Percentiles rank a stretch among this genome's conserved stretches.
Conservation (phyloP, 2,888 invertebrate genomes). For the Acheta domesticus region DNA sequence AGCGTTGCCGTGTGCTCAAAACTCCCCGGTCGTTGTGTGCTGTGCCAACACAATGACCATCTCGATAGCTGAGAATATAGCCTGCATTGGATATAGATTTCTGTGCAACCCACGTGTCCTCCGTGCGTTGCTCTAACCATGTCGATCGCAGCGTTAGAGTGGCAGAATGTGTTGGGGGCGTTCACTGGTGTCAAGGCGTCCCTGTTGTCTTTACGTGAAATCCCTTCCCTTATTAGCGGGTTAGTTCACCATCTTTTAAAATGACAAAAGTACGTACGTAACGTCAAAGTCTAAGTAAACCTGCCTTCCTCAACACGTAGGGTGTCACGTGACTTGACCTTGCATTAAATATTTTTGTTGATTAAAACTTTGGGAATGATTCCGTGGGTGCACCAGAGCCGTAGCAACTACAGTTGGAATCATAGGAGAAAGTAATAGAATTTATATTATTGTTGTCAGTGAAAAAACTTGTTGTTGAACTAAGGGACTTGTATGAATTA, state of each 20-base stretch:
- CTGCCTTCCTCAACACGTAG: not conserved
- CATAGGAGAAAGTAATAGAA: conserved; percentile 28
- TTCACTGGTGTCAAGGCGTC: not conserved
- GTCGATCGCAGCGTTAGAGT: not conserved
- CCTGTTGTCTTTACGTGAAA: not conserved
- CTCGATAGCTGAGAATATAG: no score
- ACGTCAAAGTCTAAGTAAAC: not conserved
- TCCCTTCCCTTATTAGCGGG: not conserved
- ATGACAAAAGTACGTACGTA: not conserved
- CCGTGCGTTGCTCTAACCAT: not conserved
- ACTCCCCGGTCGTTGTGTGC: no score
- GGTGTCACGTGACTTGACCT: not conserved
- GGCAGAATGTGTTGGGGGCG: conserved; percentile 7
- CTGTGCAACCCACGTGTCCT: not conserved
- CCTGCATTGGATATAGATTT: not conserved
- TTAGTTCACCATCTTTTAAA: not conserved
- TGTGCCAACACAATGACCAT: no score
- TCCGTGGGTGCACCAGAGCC: conserved; percentile 18
- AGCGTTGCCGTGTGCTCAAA: no score
- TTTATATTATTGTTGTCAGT: conserved; percentile 3
- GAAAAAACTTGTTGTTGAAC: not conserved
- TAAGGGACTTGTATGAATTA: no score
- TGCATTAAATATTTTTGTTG: not conserved
- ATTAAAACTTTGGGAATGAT: conserved; percentile 23
- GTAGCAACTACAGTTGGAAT: conserved; percentile 30